Percentiles rank a stretch among this genome's conserved stretches.
Conservation (phyloP, 2,113 vertebrate species). For the Corythaeola cristata region DNA sequence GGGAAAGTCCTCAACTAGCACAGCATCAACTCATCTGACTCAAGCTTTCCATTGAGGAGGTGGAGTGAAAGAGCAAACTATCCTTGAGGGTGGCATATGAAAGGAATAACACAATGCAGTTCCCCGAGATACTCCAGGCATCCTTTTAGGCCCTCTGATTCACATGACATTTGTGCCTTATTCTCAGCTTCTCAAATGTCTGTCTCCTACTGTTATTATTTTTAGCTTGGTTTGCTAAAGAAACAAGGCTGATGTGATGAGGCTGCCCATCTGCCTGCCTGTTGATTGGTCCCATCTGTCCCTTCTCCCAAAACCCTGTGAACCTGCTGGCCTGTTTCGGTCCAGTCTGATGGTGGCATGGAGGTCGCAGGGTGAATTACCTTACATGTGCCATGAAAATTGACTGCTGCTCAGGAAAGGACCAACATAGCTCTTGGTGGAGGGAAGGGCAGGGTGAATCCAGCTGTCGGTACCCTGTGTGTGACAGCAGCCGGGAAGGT, state of each 20-base stretch:
- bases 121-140: neutral
- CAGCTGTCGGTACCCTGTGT: neutral
- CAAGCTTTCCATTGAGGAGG: constrained; percentile 13
- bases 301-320: neutral
- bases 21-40: neutral
- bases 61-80: constrained; percentile 4
- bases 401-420: neutral
- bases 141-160: constrained; percentile 24
- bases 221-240: constrained; percentile 8
- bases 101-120: neutral
- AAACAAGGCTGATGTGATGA: neutral
- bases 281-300: neutral
- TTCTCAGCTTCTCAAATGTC: constrained; percentile 3
- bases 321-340: neutral
- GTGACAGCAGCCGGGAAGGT: neutral
- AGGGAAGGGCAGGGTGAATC: neutral
- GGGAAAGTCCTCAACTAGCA: neutral
- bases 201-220: constrained; percentile 1
- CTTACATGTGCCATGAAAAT: neutral
- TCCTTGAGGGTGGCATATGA: neutral
- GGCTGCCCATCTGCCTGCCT: neutral
- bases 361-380: neutral
- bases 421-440: accelerated
- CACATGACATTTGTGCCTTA: constrained; percentile 36
- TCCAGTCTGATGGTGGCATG: neutral